A percentile compares a stretch with the other conserved stretches of the same genome.
phyloP scores from a whole-genome alignment of 2,797 vertebrate genomes.

The Pantherophis alleghaniensis region DNA sequence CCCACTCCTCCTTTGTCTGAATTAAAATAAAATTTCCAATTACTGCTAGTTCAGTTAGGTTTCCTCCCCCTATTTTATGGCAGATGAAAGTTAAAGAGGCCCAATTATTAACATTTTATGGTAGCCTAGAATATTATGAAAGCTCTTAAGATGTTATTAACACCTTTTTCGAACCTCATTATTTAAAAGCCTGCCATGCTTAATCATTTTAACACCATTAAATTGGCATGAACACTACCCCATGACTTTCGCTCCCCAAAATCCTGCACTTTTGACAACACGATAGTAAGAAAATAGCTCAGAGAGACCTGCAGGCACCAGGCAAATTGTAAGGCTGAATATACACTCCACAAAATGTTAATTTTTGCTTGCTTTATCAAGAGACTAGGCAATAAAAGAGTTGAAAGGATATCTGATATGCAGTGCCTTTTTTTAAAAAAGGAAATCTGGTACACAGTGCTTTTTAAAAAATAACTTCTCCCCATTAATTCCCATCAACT shows the following conservation, averaged over 20 bases:
- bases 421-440: neutral
- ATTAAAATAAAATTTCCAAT: constrained; percentile 54
- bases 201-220: constrained; percentile 74
- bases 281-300: constrained; percentile 54
- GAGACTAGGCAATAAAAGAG: neutral
- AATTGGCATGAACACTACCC: constrained; percentile 74
- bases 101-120: constrained; percentile 73
- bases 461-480: neutral
- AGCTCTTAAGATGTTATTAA: constrained; percentile 77
- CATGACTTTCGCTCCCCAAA: constrained; percentile 56
- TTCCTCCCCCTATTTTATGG: constrained; percentile 63
- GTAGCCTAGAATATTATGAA: constrained; percentile 71
- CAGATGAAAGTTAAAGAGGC: constrained; percentile 69
- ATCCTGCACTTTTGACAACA: constrained; percentile 67
- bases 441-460: rapidly evolving
- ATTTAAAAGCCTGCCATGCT: constrained; percentile 72
- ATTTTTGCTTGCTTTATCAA: neutral
- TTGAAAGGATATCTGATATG: neutral
- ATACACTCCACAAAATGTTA: neutral
- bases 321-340: constrained; percentile 36
- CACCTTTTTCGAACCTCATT: constrained; percentile 76
- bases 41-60: constrained; percentile 46
- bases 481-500: neutral
- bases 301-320: constrained; percentile 43
- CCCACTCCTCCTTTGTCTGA: constrained; percentile 36